Evolutionary conservation across 1,140 invertebrate species (phyloP).

Genomic region (Drosophila virilis): DNA sequence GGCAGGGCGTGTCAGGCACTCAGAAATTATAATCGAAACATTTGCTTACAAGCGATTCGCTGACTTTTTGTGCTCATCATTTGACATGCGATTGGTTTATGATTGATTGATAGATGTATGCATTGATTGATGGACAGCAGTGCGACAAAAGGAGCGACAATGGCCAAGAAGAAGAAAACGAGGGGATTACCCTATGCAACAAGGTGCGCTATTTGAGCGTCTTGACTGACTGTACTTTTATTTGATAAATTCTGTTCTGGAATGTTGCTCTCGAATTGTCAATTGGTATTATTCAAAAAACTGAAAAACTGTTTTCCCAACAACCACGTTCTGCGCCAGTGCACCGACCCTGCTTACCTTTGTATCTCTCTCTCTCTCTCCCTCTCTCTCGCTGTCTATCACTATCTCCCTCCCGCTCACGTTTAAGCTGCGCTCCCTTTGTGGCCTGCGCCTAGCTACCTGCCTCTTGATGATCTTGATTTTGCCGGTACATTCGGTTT

Average conservation of each 20-base stretch:
- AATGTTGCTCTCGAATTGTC: constrained; percentile 65
- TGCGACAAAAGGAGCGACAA: constrained; percentile 49
- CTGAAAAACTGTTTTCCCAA: constrained; percentile 71
- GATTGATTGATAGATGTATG: constrained; percentile 58
- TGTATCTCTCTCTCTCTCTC: not conserved
- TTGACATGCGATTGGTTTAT: constrained; percentile 17
- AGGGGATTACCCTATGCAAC: constrained; percentile 8
- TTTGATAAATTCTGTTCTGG: constrained; percentile 22
- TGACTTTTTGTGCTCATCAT: constrained; percentile 40
- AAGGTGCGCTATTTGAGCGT: constrained; percentile 13
- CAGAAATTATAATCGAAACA: constrained; percentile 42
- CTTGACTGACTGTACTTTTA: constrained; percentile 74
- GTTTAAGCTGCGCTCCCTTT: constrained; percentile 15
- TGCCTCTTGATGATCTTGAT: constrained; percentile 44
- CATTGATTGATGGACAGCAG: constrained; percentile 59
- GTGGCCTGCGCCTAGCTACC: constrained; percentile 24
- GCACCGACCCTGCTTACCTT: constrained; percentile 47
- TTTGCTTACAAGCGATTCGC: constrained; percentile 48
- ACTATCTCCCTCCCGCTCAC: not conserved
- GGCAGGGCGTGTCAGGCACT: constrained; percentile 34
- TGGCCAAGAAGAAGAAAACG: constrained; percentile 21
- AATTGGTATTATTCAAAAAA: constrained; percentile 72
- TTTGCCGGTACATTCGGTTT: constrained; percentile 26
- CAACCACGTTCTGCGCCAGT: constrained; percentile 75
- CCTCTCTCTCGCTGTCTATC: not conserved